phyloP scores from a whole-genome alignment of 2,888 invertebrate species.

The Heliconius cydno region DNA sequence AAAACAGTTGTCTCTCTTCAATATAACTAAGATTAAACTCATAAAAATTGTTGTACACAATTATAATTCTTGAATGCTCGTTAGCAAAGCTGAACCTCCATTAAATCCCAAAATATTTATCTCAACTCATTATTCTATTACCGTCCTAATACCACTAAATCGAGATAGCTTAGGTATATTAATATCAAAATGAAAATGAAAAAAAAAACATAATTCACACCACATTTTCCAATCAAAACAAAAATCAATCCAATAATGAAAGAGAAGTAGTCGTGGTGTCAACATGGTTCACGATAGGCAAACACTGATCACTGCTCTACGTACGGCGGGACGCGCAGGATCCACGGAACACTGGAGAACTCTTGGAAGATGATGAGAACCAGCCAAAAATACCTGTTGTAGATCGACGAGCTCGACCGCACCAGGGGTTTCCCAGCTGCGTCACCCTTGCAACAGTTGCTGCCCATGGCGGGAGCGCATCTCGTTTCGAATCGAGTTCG shows the following conservation, averaged over 20 bases:
- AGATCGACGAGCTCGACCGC: slow-evolving; percentile 76
- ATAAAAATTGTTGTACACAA: slow-evolving; percentile 4
- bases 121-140: slow-evolving; percentile 3
- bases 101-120: slow-evolving; percentile 27
- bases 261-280: slow-evolving; percentile 1
- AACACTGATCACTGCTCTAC: slow-evolving; percentile 56
- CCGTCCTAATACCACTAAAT: background rate
- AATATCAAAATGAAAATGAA: slow-evolving; percentile 21
- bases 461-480: slow-evolving; percentile 82
- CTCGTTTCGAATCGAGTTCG: slow-evolving; percentile 67
- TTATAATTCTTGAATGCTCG: slow-evolving; percentile 2
- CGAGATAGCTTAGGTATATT: slow-evolving; percentile 28
- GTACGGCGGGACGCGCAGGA: slow-evolving; percentile 68
- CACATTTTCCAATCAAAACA: background rate
- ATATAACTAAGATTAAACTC: background rate
- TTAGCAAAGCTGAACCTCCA: slow-evolving; percentile 10
- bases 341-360: slow-evolving; percentile 67
- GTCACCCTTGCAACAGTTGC: slow-evolving; percentile 85
- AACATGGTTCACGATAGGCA: slow-evolving; percentile 35
- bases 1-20: no score
- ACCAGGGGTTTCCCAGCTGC: slow-evolving; percentile 74
- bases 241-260: slow-evolving; percentile 5
- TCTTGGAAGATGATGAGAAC: slow-evolving; percentile 68
- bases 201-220: slow-evolving; percentile 10
- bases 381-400: slow-evolving; percentile 80